Base-by-base conservation (phyloP, 2,797 vertebrate genomes). In the Hozukius guyotensis region DNA sequence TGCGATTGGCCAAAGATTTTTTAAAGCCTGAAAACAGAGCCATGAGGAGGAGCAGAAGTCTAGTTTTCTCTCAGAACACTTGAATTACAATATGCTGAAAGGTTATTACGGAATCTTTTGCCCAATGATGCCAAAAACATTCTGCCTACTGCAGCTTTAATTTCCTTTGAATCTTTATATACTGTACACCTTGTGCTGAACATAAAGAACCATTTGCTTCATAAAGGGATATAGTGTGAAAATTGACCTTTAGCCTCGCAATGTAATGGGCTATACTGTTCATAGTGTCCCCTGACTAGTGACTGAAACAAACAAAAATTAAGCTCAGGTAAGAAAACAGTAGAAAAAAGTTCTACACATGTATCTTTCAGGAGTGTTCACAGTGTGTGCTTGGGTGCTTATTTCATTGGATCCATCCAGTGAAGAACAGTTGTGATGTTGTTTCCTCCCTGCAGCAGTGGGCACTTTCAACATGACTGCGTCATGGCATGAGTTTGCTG, bases 371-470 rank as follows among this genome's bases (percentile, higher is more conserved):
- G n/a, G 10, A 32, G 29, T 24, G 18, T 57, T 52, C 46, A 32
- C 11, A 64, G 13, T 38, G 34, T 73, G 8, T 32, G 53, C 42
- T 5, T 75, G 77, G 77, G 52, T 78, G 72, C 55, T 27, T 85
- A 5, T 72, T 75, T 87, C 53, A 83, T 66, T 70, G 61, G 60
- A 29, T 61, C 59, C 65, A 53, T 42, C 77, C 69, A 75, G 62
- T 63, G 87, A 81, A 55, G 63, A 81, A 57, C 78, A 79, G 85
- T 77, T 75, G 61, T 69, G 79, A 81, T 84, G 80, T 65, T 65
- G 68, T 85, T 84, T 76, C 42, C 61, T 36, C 72, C 80, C 82
- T 29, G 71, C 20, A 29, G 89, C 87, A 72, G 8, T 63, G 31
- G 20, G 55, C 72, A 62, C 75, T 62, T 86, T 72, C 60, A 75